These are phyloP conservation scores for Lasiommata megera DNA, from an alignment of 2,888 invertebrate species.

Conservation along the genomic window DNA sequence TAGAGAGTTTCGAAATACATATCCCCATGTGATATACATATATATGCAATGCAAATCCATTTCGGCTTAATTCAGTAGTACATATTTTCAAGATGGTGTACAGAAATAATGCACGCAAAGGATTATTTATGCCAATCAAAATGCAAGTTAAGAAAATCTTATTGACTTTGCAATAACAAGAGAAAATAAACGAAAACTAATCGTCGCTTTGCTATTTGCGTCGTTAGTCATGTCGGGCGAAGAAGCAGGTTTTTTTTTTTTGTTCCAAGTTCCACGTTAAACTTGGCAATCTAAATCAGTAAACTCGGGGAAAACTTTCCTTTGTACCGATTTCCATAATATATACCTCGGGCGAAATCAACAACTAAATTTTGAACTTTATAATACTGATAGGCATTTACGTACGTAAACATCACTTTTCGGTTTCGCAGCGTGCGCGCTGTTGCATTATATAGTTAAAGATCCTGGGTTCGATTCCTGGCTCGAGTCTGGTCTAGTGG, in stretches of 20 bases:
- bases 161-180: neutral
- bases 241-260: neutral
- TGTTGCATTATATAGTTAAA: too few relatives aligned
- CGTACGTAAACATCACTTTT: too few relatives aligned
- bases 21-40: too few relatives aligned
- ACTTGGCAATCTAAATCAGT: conserved; percentile 9
- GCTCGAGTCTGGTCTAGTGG: too few relatives aligned
- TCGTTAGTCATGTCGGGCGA: neutral
- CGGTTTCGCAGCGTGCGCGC: too few relatives aligned
- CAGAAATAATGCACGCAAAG: too few relatives aligned
- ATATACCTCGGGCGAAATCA: neutral
- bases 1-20: too few relatives aligned
- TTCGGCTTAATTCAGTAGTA: too few relatives aligned
- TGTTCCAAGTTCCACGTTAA: neutral
- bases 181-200: neutral
- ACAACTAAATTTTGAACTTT: conserved; percentile 3
- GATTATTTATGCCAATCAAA: too few relatives aligned
- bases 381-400: conserved; percentile 1
- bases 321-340: conserved; percentile 7
- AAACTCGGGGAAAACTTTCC: neutral
- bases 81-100: too few relatives aligned
- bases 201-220: neutral
- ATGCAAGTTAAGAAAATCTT: neutral
- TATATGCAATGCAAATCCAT: too few relatives aligned
- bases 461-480: too few relatives aligned